Base-by-base conservation (phyloP, 2,113 vertebrate species). In the Numida meleagris region DNA sequence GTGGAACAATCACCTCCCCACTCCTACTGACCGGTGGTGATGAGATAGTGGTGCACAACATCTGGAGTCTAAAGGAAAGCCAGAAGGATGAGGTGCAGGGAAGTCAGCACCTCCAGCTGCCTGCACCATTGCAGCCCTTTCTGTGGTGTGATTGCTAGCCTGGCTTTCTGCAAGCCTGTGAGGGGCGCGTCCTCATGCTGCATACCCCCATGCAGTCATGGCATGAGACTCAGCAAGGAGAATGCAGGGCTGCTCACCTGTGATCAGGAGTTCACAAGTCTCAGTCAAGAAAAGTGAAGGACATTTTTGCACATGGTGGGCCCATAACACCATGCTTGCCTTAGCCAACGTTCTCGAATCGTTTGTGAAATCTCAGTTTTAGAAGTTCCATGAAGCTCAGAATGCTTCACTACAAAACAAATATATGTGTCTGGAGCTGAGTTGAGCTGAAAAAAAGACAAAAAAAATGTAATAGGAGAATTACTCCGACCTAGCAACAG, bases 401-500 rank as follows among this genome's bases (percentile, higher is more conserved):
- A 84, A 57, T 10, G 25, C 51, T 61, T 75, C 34, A 15, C 84
- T n/a, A 2, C 3, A 27, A 71, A 55, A 74, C 27, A 82, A 91
- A 83, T 34, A 43, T 57, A 62, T 70, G 85, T 55, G 46, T 90
- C 85, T 50, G 45, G 59, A 77, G 65, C 59, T 46, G 68, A 86
- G 48, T 21, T 57, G 79, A 33, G 24, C 43, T 25, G 9, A 36
- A 25, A 36, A 36, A 38, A 61, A 55, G 21, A 91, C 57, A 6
- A 43, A 73, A 8, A 58, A 67, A 53, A 4, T 20, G 3, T 71
- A 51, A 55, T 15, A 68, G 75, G 31, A 93, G 61, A 78, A 51
- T 8, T 51, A 68, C 77, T 94, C 73, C 86, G 61, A 79, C 74
- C 72, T 94, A 93, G 83, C 88, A 96, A 93, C 94, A 78, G 80